phyloP scores from a whole-genome alignment of 2,888 invertebrate genomes.

The Andrena camellia region DNA sequence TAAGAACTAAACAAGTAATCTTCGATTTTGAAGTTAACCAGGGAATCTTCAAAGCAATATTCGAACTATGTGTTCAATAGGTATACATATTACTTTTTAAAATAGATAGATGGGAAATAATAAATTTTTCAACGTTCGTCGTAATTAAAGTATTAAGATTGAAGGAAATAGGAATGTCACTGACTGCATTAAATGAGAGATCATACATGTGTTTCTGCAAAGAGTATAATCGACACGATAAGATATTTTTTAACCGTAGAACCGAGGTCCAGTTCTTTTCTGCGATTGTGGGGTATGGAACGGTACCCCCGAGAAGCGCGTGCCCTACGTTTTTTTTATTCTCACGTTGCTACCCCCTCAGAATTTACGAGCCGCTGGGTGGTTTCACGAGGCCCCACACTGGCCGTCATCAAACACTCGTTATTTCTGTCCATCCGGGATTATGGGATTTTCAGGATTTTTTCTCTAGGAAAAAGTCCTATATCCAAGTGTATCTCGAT shows the following conservation, averaged over 20 bases:
- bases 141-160: too few relatives aligned
- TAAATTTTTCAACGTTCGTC: too few relatives aligned
- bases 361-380: slow-evolving; percentile 70
- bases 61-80: too few relatives aligned
- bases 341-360: slow-evolving; percentile 66
- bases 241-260: slow-evolving; percentile 13
- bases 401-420: slow-evolving; percentile 83
- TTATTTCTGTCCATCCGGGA: slow-evolving; percentile 83
- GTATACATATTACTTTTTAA: too few relatives aligned
- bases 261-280: slow-evolving; percentile 59
- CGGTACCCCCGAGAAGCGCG: slow-evolving; percentile 75
- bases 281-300: slow-evolving; percentile 66
- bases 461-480: slow-evolving; percentile 73
- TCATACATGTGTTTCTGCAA: not conserved
- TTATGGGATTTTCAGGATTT: slow-evolving; percentile 80
- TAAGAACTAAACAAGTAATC: too few relatives aligned
- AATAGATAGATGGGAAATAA: too few relatives aligned
- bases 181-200: not conserved
- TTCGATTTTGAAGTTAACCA: too few relatives aligned
- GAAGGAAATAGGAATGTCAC: not conserved
- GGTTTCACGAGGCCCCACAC: slow-evolving; percentile 74
- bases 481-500: slow-evolving; percentile 81
- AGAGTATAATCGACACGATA: not conserved
- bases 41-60: too few relatives aligned
- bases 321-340: slow-evolving; percentile 79